Conservation (phyloP, 2,797 vertebrate genomes). For the Hirundo rustica region DNA sequence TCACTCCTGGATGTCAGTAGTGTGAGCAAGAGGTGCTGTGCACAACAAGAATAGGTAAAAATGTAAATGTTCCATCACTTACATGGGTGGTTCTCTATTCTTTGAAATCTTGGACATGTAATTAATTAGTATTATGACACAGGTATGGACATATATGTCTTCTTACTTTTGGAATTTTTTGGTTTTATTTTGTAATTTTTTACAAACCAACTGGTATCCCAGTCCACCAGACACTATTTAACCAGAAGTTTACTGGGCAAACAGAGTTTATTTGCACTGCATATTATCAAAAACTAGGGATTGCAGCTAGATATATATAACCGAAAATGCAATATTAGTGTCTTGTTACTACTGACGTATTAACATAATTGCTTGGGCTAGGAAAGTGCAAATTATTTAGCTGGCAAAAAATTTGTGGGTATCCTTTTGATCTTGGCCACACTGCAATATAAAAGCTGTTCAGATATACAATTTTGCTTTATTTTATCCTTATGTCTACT, state of each 20-base stretch:
- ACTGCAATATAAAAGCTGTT: not conserved
- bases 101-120: slow-evolving; percentile 23
- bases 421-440: not conserved
- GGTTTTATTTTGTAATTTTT: not conserved
- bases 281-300: not conserved
- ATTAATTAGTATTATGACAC: not conserved
- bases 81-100: slow-evolving; percentile 40
- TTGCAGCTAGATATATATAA: not conserved
- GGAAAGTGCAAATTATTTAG: not conserved
- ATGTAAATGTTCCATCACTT: slow-evolving; percentile 69
- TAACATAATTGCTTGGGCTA: not conserved
- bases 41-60: slow-evolving; percentile 66
- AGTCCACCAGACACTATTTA: not conserved
- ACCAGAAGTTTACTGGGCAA: not conserved
- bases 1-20: slow-evolving; percentile 71
- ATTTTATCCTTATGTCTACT: not conserved
- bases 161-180: not conserved
- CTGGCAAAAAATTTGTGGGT: not conserved
- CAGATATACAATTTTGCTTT: not conserved
- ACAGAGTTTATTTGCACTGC: not conserved
- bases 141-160: not conserved
- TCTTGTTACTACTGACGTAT: not conserved
- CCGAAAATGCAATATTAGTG: not conserved
- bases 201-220: not conserved
- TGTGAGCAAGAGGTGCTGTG: slow-evolving; percentile 45